Conservation (phyloP, 2,888 invertebrate genomes). For the Malthinus flaveolus region DNA sequence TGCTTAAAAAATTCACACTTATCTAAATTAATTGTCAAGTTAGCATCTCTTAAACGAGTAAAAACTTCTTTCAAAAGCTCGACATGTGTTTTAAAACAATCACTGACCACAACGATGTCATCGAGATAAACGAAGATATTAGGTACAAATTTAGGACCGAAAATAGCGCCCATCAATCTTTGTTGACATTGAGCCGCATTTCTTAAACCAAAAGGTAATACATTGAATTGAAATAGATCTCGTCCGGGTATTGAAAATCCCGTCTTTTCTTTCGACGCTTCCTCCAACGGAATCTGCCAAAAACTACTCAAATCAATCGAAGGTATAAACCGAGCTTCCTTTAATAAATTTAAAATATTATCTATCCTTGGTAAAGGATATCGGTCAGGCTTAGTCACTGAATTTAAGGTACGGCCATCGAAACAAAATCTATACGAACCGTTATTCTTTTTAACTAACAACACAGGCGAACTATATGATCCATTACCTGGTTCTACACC, state of each 20-base stretch:
- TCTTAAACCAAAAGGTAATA: slow-evolving; percentile 32
- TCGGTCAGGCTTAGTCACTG: slow-evolving; percentile 32
- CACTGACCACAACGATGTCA: background rate
- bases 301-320: slow-evolving; percentile 34
- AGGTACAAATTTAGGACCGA: slow-evolving; percentile 14
- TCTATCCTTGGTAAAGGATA: slow-evolving; percentile 37
- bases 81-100: slow-evolving; percentile 18
- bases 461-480: slow-evolving; percentile 35
- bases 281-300: slow-evolving; percentile 37
- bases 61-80: slow-evolving; percentile 28
- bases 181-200: slow-evolving; percentile 32
- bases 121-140: too few relatives aligned
- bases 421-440: slow-evolving; percentile 34
- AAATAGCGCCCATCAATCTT: slow-evolving; percentile 29
- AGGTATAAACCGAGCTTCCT: slow-evolving; percentile 32
- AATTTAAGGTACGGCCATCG: slow-evolving; percentile 37
- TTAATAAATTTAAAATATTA: slow-evolving; percentile 31
- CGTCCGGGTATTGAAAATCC: slow-evolving; percentile 40
- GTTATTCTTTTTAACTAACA: slow-evolving; percentile 34
- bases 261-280: slow-evolving; percentile 35
- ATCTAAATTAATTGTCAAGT: slow-evolving; percentile 35
- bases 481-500: slow-evolving; percentile 4
- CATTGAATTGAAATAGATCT: slow-evolving; percentile 34
- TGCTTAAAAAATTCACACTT: slow-evolving; percentile 37
- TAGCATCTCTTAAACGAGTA: slow-evolving; percentile 25